Evolutionary conservation across 2,888 invertebrate species (phyloP).

Genomic region (Epicampocera succincta): DNA sequence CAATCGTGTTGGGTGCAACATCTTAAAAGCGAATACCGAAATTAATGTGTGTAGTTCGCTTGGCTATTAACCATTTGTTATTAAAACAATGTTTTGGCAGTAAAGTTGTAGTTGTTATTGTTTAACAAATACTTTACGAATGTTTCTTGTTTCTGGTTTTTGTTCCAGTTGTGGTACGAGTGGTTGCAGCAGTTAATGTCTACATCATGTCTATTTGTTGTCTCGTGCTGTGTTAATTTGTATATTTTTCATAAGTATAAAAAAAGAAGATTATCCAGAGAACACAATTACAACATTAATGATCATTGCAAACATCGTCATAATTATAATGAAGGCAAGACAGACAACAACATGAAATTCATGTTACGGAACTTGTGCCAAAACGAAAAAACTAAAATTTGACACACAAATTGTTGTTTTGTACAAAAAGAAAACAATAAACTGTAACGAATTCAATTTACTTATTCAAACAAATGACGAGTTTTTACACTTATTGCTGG

Average conservation of each 20-base stretch:
- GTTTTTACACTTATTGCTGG: conserved; percentile 38
- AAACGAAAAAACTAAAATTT: conserved; percentile 18
- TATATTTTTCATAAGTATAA: conserved; percentile 32
- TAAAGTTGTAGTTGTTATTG: conserved; percentile 10
- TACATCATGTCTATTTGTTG: conserved; percentile 58
- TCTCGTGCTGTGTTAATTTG: conserved; percentile 64
- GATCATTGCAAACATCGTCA: conserved; percentile 5
- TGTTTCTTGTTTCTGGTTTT: background rate
- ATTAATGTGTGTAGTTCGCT: background rate
- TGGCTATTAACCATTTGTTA: background rate
- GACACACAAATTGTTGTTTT: conserved; percentile 19
- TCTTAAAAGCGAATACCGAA: background rate
- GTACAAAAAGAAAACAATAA: conserved; percentile 43
- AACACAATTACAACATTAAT: conserved; percentile 20
- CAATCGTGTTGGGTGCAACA: too few relatives aligned
- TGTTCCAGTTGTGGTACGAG: conserved; percentile 5
- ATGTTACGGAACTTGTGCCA: conserved; percentile 66
- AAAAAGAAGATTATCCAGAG: conserved; percentile 28
- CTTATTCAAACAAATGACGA: conserved; percentile 34
- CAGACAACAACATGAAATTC: conserved; percentile 39
- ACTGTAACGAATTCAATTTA: conserved; percentile 47
- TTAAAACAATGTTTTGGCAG: conserved; percentile 9
- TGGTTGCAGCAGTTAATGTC: conserved; percentile 54
- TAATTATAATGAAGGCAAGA: conserved; percentile 7
- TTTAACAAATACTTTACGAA: conserved; percentile 25